Evolutionary conservation across 1,140 invertebrate genomes (phyloP).

Genomic region (Myzus persicae): DNA sequence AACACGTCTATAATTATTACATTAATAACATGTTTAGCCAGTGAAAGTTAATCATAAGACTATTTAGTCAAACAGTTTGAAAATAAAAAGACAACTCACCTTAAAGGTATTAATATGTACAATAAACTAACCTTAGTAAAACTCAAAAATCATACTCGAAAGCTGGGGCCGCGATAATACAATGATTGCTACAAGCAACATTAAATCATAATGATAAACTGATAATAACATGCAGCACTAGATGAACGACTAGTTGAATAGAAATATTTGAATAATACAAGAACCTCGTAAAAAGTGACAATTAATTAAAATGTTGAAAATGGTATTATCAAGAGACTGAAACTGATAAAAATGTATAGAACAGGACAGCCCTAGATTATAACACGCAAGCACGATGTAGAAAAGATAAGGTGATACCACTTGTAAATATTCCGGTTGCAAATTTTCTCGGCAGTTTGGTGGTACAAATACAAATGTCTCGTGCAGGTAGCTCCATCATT

Average conservation of each 20-base stretch:
- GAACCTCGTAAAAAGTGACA: too few relatives aligned
- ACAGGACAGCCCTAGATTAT: too few relatives aligned
- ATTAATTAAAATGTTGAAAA: too few relatives aligned
- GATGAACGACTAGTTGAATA: neutral
- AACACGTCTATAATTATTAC: too few relatives aligned
- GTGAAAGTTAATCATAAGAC: neutral
- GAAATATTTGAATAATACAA: neutral
- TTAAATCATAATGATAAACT: neutral
- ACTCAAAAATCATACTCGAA: neutral
- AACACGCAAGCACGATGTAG: too few relatives aligned
- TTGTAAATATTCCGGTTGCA: too few relatives aligned
- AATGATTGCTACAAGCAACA: neutral
- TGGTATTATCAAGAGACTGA: too few relatives aligned
- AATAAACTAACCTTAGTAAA: neutral
- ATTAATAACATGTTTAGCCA: neutral
- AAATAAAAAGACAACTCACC: neutral
- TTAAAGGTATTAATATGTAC: neutral
- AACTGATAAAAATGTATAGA: too few relatives aligned
- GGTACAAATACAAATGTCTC: too few relatives aligned
- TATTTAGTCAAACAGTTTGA: neutral
- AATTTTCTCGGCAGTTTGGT: too few relatives aligned
- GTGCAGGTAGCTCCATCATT: too few relatives aligned
- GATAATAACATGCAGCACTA: neutral
- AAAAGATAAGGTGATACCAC: too few relatives aligned
- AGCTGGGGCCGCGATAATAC: neutral